Conservation (phyloP, 2,113 vertebrate species). For the Macquaria ambigua region DNA sequence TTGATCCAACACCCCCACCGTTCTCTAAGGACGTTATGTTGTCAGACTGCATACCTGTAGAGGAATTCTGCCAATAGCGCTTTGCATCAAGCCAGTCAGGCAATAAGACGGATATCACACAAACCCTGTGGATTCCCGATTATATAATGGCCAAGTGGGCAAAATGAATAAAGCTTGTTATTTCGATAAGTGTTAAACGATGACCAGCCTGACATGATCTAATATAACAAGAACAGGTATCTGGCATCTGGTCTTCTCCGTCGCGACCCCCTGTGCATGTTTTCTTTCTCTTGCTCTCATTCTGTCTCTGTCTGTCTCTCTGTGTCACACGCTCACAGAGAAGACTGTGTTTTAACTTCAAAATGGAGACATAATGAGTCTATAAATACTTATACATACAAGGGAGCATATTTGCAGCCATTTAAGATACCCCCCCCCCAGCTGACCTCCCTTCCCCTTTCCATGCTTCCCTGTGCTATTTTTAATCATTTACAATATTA, state of each 20-base stretch:
- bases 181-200: slow-evolving; percentile 41
- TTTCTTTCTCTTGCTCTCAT: slow-evolving; percentile 10
- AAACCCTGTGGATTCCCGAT: slow-evolving; percentile 44
- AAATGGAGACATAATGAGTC: slow-evolving; percentile 25
- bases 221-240: slow-evolving; percentile 42
- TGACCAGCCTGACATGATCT: slow-evolving; percentile 7
- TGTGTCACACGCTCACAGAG: slow-evolving; percentile 1
- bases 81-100: slow-evolving; percentile 63
- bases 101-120: slow-evolving; percentile 50
- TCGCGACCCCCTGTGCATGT: not conserved
- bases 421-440: slow-evolving; percentile 15
- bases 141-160: slow-evolving; percentile 46
- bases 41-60: slow-evolving; percentile 75
- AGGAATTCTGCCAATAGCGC: slow-evolving; percentile 75
- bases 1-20: slow-evolving; percentile 73
- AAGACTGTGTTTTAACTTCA: slow-evolving; percentile 19
- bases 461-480: slow-evolving; percentile 58
- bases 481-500: slow-evolving; percentile 77
- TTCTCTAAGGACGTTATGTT: slow-evolving; percentile 64
- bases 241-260: slow-evolving; percentile 35
- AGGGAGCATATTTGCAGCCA: slow-evolving; percentile 39
- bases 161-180: slow-evolving; percentile 41
- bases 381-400: slow-evolving; percentile 43
- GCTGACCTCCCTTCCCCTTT: not conserved
- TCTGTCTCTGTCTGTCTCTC: slow-evolving; percentile 29